Percentiles rank a stretch among this genome's conserved stretches.
phyloP scores from a whole-genome alignment of 2,113 vertebrate genomes.

The Nyctereutes procyonoides region DNA sequence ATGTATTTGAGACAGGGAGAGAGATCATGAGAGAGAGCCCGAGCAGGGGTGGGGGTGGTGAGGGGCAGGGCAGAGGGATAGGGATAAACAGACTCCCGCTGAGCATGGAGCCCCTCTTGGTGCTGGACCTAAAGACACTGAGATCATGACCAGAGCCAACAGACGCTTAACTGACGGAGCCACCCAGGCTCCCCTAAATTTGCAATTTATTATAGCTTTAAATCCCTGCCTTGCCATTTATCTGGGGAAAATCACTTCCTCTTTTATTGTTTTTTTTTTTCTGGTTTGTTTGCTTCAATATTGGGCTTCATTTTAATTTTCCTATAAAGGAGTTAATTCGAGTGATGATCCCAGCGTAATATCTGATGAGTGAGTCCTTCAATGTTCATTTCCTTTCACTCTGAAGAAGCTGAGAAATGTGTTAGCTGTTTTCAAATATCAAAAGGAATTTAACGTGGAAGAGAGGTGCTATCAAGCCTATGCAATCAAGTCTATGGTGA shows the following conservation, averaged over 20 bases:
- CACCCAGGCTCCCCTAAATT: background rate
- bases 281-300: background rate
- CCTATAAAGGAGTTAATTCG: background rate
- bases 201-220: background rate
- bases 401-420: background rate
- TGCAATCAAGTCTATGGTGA: background rate
- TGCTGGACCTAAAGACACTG: background rate
- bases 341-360: background rate
- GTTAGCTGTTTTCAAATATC: background rate
- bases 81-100: background rate
- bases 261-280: background rate
- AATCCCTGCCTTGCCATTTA: background rate
- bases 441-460: background rate
- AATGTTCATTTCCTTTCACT: background rate
- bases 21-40: background rate
- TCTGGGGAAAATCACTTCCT: background rate
- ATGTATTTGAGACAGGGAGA: background rate
- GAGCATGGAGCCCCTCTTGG: background rate
- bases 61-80: background rate
- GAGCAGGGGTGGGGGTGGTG: background rate
- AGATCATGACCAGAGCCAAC: background rate
- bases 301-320: conserved; percentile 15
- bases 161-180: background rate
- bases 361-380: background rate
- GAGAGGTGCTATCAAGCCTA: background rate